These are phyloP conservation scores for Crocodylus rhombifer DNA, from an alignment of 2,797 vertebrate genomes.

Conservation along the genomic window DNA sequence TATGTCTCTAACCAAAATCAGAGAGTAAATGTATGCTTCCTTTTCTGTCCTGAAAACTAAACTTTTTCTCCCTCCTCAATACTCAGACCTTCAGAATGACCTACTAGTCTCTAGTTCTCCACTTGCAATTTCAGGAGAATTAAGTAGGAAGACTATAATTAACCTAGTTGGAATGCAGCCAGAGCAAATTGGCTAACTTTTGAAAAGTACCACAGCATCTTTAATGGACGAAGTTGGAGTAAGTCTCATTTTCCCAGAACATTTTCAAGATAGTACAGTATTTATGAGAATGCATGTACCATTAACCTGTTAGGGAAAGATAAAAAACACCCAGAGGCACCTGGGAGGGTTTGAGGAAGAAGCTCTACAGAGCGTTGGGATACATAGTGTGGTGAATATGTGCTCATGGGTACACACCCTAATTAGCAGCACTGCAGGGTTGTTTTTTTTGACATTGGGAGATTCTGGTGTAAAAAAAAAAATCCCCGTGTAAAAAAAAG, in stretches of 20 bases:
- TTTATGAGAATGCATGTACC: rapidly evolving
- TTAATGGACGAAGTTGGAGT: rapidly evolving
- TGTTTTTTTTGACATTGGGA: too few relatives aligned
- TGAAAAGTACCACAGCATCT: neutral
- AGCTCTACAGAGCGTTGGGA: neutral
- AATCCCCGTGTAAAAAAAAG: too few relatives aligned
- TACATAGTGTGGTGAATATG: neutral
- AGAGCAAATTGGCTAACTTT: neutral
- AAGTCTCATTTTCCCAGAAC: rapidly evolving
- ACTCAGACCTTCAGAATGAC: neutral
- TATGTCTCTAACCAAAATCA: neutral
- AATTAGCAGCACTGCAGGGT: too few relatives aligned
- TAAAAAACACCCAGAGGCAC: rapidly evolving
- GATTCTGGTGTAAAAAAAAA: too few relatives aligned
- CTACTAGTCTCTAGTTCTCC: neutral
- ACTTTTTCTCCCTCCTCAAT: neutral
- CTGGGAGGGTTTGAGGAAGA: neutral
- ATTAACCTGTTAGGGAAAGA: neutral
- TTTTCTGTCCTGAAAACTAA: neutral
- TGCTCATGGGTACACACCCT: too few relatives aligned
- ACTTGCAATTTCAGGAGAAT: neutral
- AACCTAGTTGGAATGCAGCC: neutral
- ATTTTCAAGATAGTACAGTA: neutral
- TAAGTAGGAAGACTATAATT: neutral
- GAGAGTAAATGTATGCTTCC: neutral